A percentile compares a stretch with the other conserved stretches of the same genome.
Evolutionary conservation across 2,113 vertebrate species (phyloP).

Genomic region (Odontesthes bonariensis): DNA sequence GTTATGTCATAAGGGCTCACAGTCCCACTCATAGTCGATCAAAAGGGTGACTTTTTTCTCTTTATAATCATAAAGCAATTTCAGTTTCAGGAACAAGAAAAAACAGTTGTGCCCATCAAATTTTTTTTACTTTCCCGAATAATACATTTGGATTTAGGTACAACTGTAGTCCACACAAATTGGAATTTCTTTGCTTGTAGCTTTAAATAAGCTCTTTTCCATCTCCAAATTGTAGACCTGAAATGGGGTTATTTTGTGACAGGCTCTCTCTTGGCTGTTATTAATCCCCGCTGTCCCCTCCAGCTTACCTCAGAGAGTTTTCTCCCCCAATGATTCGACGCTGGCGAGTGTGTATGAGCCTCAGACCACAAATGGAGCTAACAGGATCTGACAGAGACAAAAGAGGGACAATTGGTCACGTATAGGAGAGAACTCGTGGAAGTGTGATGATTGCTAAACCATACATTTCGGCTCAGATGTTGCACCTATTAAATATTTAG

Average conservation of each 20-base stretch:
- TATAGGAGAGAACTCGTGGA: slow-evolving; percentile 33
- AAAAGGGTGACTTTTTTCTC: background rate
- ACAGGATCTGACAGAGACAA: slow-evolving; percentile 84
- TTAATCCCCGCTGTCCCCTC: slow-evolving; percentile 39
- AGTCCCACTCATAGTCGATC: background rate
- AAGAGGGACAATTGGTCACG: slow-evolving; percentile 38
- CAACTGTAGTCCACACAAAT: background rate
- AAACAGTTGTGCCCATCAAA: background rate
- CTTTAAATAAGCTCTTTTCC: slow-evolving; percentile 35
- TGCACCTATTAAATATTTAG: slow-evolving; percentile 56
- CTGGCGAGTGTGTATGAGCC: slow-evolving; percentile 89
- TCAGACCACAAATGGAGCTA: slow-evolving; percentile 88
- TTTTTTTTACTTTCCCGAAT: background rate
- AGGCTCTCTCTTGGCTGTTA: slow-evolving; percentile 22
- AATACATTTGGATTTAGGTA: background rate
- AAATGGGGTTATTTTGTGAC: slow-evolving; percentile 36
- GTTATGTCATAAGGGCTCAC: background rate
- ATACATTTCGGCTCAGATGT: slow-evolving; percentile 47
- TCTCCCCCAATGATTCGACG: slow-evolving; percentile 96
- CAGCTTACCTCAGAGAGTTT: slow-evolving; percentile 93
- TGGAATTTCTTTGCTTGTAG: background rate
- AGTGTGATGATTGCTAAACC: slow-evolving; percentile 59
- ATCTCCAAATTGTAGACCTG: slow-evolving; percentile 6
- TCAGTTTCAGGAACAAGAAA: background rate
- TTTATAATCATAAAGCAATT: background rate